phyloP scores from a whole-genome alignment of 2,113 vertebrate genomes.

The Oreochromis niloticus region DNA sequence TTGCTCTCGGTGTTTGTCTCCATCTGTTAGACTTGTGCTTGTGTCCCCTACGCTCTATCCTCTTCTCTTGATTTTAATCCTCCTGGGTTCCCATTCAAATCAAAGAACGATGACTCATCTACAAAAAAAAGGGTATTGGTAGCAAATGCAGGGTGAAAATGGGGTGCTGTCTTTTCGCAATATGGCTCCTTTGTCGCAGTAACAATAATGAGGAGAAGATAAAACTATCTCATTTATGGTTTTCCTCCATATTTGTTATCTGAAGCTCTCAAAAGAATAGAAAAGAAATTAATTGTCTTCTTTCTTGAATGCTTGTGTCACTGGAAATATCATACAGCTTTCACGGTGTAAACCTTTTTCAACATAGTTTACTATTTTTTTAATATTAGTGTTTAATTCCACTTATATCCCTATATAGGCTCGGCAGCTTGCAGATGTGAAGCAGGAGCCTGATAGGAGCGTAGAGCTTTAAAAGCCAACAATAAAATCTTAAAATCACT shows the following conservation, averaged over 20 bases:
- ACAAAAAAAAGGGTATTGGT: conserved; percentile 23
- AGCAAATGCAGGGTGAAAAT: conserved; percentile 13
- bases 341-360: neutral
- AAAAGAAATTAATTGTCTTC: neutral
- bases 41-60: neutral
- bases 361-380: neutral
- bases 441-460: neutral
- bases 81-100: conserved; percentile 16
- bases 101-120: conserved; percentile 43
- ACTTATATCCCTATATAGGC: neutral
- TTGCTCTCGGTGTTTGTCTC: neutral
- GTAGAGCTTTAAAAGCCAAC: neutral
- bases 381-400: neutral
- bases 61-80: conserved; percentile 22
- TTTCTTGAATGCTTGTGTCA: neutral
- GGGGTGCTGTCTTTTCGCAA: conserved; percentile 4
- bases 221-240: conserved; percentile 2
- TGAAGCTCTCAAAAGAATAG: neutral
- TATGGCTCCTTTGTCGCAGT: neutral
- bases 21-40: neutral
- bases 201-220: conserved; percentile 15
- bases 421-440: neutral
- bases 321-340: neutral
- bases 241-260: conserved; percentile 12
- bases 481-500: neutral